Conservation (phyloP, 2,113 vertebrate genomes). For the Etheostoma cragini region DNA sequence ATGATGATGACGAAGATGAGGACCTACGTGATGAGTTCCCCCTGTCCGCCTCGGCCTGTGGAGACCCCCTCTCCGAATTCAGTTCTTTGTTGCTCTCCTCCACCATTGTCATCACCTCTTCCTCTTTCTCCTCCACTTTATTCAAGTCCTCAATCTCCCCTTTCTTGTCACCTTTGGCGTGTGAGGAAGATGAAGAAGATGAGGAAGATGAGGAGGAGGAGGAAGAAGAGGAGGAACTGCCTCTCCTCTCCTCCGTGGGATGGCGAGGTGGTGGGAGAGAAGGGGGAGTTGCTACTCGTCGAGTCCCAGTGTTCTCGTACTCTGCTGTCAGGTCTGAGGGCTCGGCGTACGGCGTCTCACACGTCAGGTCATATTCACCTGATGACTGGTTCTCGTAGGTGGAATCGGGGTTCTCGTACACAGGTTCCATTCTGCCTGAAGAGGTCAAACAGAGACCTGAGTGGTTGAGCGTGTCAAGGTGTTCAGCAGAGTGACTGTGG, state of each 20-base stretch:
- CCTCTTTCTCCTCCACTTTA: not conserved
- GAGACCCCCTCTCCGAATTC: constrained; percentile 5
- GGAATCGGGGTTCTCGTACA: constrained; percentile 48
- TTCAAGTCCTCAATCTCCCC: not conserved
- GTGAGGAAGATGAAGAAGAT: constrained; percentile 49
- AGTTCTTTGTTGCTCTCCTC: not conserved
- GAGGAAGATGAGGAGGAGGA: constrained; percentile 40
- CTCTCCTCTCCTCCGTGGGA: not conserved
- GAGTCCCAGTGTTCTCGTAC: constrained; percentile 40
- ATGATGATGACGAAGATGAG: constrained; percentile 50
- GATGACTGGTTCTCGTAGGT: constrained; percentile 29
- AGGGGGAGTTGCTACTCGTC: constrained; percentile 27
- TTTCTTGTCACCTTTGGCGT: constrained; percentile 1
- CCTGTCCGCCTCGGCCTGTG: not conserved
- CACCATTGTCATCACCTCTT: not conserved
- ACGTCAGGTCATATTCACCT: constrained; percentile 4
- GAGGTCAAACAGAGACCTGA: constrained; percentile 2
- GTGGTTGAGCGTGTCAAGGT: constrained; percentile 3
- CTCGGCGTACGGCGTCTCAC: constrained; percentile 21
- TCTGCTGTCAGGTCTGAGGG: constrained; percentile 7
- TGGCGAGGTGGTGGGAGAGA: constrained; percentile 3
- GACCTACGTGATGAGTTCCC: constrained; percentile 44
- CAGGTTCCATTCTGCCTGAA: constrained; percentile 75
- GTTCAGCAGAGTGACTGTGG: constrained; percentile 33
- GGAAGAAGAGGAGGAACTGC: constrained; percentile 49